Evolutionary conservation across 2,888 invertebrate genomes (phyloP), one percentile per base, ranked within the genome.

Genomic region (Sinelater perroti): DNA sequence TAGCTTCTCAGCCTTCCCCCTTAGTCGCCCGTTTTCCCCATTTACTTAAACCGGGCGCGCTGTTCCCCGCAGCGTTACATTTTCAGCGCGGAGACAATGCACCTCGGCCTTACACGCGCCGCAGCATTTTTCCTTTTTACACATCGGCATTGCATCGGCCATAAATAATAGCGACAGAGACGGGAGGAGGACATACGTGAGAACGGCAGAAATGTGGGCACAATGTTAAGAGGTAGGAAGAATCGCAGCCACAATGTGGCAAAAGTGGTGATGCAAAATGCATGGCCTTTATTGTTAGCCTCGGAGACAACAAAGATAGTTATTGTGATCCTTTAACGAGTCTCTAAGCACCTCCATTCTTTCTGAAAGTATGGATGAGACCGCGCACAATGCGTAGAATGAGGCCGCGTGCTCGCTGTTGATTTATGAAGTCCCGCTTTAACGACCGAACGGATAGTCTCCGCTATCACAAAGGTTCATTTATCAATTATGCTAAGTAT

Each of bases 291-390:
- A 75, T 75, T 74, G 74, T 75, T 67, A 67, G 67, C 59, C 52
- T 57, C 55, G 42, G 63, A 68, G 72, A 74, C 70, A 73, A 74
- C 74, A 75, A 74, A 73, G 75, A 61, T 66, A 58, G 61, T 67
- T 68, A 75, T 75, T 75, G 75, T 75, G 70, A 73, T 74, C 70
- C 65, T 67, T 73, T 75, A 75, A 75, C 75, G 74, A 73, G 72
- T 70, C 69, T 70, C 69, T 68, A 60, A 69, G 70, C 65, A 68
- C 63, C 67, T 69, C 68, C 67, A 72, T 73, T 72, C 72, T 73
- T 68, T 50, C 45, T 49, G 18, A 36, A 47, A 53, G 50, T 45
- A 53, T 52, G 56, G 51, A 60, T 56, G 55, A 46, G 52, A 53
- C 35, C 38, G 26, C 24, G 24, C 31, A 31, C 51, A 47, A 36